Evolutionary conservation across 2,113 vertebrate genomes (phyloP).

Genomic region (Agapornis roseicollis): DNA sequence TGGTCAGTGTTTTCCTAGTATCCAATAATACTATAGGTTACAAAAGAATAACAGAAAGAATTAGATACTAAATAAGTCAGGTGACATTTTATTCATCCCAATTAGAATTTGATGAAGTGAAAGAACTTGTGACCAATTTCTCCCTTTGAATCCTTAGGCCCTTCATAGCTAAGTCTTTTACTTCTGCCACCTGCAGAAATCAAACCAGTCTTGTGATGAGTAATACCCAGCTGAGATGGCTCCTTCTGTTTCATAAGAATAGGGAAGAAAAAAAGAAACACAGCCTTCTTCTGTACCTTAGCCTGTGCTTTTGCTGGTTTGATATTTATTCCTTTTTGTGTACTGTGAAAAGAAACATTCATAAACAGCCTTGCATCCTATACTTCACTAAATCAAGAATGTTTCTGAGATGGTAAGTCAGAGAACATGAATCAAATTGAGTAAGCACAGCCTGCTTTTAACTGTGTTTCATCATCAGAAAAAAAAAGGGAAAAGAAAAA

Average conservation of each 20-base stretch:
- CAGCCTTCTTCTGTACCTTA: neutral
- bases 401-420: neutral
- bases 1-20: neutral
- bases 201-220: neutral
- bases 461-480: neutral
- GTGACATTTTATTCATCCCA: neutral
- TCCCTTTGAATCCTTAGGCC: neutral
- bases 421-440: conserved; percentile 27
- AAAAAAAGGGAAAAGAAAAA: neutral
- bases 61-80: neutral
- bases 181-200: conserved; percentile 32
- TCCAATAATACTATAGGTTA: neutral
- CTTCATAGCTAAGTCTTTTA: neutral
- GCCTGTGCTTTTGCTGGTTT: neutral
- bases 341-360: conserved; percentile 27
- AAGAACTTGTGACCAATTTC: conserved; percentile 16
- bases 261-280: conserved; percentile 5
- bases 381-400: conserved; percentile 21
- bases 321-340: neutral
- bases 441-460: neutral
- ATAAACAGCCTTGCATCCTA: neutral
- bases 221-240: neutral
- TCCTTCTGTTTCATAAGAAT: conserved; percentile 20
- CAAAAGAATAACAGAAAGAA: neutral
- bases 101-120: neutral